These are phyloP conservation scores for Hydrotaea diabolus DNA, from an alignment of 2,888 invertebrate genomes.

Conservation along the genomic window DNA sequence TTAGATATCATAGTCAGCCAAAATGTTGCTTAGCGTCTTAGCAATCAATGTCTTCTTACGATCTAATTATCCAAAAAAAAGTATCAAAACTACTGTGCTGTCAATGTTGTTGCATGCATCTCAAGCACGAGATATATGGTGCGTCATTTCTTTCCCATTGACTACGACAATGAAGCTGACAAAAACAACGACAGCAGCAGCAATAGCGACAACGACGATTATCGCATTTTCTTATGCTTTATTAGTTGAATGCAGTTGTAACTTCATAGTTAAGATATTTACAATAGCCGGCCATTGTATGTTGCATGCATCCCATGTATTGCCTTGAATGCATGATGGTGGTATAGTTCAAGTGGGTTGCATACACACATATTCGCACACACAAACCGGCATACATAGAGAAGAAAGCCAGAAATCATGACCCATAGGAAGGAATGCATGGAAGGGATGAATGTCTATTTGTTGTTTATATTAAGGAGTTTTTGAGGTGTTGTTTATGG, in stretches of 20 bases:
- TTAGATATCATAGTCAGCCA: too few relatives aligned
- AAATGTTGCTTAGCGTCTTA: too few relatives aligned
- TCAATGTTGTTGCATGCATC: neutral
- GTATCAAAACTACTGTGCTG: neutral
- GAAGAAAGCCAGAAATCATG: constrained; percentile 14
- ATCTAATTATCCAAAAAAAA: neutral
- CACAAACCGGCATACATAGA: neutral
- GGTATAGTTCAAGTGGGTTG: constrained; percentile 17
- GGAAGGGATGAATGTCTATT: constrained; percentile 28
- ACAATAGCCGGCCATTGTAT: constrained; percentile 16
- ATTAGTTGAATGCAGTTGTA: constrained; percentile 30
- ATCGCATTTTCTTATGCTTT: constrained; percentile 39
- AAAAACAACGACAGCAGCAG: too few relatives aligned
- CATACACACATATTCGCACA: neutral
- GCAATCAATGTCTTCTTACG: too few relatives aligned
- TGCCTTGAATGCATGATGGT: neutral
- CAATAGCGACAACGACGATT: constrained; percentile 20
- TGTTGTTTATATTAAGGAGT: constrained; percentile 15
- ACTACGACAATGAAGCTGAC: neutral
- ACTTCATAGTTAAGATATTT: constrained; percentile 34
- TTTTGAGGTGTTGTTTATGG: constrained; percentile 42
- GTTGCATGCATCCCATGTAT: constrained; percentile 6
- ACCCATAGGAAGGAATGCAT: neutral
- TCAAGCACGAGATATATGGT: neutral
- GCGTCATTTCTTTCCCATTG: constrained; percentile 1